phyloP scores from a whole-genome alignment of 92 coral and sea anemone genomes.

The Porites evermanni region DNA sequence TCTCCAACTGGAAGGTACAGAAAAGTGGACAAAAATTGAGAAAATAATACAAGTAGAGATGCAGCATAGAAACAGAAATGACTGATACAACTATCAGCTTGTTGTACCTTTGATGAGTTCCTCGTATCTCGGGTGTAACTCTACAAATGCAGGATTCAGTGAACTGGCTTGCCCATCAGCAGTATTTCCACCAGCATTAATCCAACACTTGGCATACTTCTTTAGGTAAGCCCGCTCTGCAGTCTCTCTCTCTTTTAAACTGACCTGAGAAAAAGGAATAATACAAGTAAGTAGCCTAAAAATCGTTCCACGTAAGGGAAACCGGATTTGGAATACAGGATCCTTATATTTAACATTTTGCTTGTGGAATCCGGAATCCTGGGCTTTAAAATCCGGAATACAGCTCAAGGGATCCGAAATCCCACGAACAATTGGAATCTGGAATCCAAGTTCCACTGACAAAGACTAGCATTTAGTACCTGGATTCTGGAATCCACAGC shows the following conservation, averaged over 20 bases:
- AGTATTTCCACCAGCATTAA: slow-evolving; percentile 80
- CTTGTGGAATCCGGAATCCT: too few relatives aligned
- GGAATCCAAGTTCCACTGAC: too few relatives aligned
- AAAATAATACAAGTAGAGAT: too few relatives aligned
- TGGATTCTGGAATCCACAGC: too few relatives aligned
- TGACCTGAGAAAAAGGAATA: slow-evolving; percentile 48
- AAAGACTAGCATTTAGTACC: too few relatives aligned
- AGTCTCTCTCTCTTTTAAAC: slow-evolving; percentile 79
- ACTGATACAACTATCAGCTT: background rate
- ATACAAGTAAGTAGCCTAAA: background rate
- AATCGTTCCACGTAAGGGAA: background rate
- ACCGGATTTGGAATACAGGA: too few relatives aligned
- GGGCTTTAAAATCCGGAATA: too few relatives aligned
- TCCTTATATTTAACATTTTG: too few relatives aligned
- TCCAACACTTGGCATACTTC: slow-evolving; percentile 83
- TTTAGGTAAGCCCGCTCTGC: slow-evolving; percentile 92
- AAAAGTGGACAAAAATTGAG: too few relatives aligned
- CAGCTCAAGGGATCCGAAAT: too few relatives aligned
- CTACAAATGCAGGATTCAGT: slow-evolving; percentile 57
- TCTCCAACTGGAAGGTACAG: too few relatives aligned
- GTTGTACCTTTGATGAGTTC: slow-evolving; percentile 59
- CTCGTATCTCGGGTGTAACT: slow-evolving; percentile 75
- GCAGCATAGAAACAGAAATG: background rate
- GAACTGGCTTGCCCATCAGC: slow-evolving; percentile 41
- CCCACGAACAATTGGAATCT: too few relatives aligned